These are phyloP conservation scores for Cantharis rustica DNA, from an alignment of 2,888 invertebrate genomes.

Conservation along the genomic window DNA sequence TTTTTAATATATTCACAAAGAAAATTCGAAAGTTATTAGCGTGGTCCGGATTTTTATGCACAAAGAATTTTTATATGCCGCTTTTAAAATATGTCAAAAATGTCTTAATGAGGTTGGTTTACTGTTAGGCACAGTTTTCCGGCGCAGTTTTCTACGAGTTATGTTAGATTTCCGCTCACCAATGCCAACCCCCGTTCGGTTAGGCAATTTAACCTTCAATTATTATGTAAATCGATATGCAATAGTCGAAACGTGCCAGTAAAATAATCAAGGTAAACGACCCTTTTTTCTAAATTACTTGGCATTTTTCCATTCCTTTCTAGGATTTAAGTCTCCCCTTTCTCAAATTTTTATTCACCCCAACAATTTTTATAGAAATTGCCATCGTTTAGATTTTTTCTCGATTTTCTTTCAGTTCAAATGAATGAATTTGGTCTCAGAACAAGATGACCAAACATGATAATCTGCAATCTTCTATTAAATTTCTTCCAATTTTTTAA, in stretches of 20 bases:
- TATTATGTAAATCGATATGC: not conserved
- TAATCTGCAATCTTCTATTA: too few species aligned
- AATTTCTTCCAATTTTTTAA: too few species aligned
- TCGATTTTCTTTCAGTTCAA: too few species aligned
- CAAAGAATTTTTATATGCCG: not conserved
- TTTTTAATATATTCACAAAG: not conserved
- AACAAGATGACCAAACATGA: too few species aligned
- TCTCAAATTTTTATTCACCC: not conserved
- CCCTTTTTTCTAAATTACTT: not conserved
- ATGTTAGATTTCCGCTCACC: not conserved
- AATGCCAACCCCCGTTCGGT: not conserved
- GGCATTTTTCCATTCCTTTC: not conserved
- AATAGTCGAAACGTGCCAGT: not conserved
- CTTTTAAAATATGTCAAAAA: not conserved
- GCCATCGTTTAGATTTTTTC: too few species aligned
- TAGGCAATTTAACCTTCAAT: not conserved
- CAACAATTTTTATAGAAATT: not conserved
- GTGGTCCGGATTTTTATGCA: not conserved
- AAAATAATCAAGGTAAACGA: not conserved
- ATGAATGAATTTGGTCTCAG: too few species aligned
- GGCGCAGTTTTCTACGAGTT: not conserved
- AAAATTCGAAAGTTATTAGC: not conserved
- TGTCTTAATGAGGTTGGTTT: not conserved
- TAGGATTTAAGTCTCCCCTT: not conserved
- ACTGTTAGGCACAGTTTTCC: not conserved